Evolutionary conservation across 1,140 invertebrate species (phyloP).

Genomic region (Aphaenogaster rudis): DNA sequence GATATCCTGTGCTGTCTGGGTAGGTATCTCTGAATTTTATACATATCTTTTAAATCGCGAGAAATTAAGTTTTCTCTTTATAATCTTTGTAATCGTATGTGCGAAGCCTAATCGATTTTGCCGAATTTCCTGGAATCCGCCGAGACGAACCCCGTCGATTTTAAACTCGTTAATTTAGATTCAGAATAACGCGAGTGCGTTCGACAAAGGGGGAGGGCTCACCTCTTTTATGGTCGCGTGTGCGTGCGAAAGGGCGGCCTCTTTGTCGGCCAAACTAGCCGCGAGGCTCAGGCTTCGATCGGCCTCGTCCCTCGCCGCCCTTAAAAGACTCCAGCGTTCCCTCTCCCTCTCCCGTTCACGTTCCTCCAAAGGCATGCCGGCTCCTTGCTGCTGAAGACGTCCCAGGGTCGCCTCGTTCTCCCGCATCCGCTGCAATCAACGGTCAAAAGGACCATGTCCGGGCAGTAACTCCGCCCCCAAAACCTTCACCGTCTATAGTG

Average conservation of each 20-base stretch:
- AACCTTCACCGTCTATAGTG: conserved; percentile 71
- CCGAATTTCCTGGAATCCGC: neutral
- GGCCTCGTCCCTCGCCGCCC: conserved; percentile 95
- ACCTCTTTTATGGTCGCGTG: conserved; percentile 94
- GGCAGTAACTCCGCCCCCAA: conserved; percentile 84
- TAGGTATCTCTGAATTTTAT: neutral
- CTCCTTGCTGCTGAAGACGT: conserved; percentile 86
- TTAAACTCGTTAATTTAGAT: conserved; percentile 41
- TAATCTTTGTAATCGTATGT: neutral
- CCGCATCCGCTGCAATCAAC: conserved; percentile 90
- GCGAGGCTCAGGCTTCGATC: conserved; percentile 95
- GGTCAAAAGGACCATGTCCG: conserved; percentile 88
- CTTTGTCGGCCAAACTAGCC: conserved; percentile 94
- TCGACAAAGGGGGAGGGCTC: conserved; percentile 20
- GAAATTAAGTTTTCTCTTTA: neutral
- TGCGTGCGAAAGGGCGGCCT: conserved; percentile 94
- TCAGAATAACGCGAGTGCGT: neutral
- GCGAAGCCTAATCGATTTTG: neutral
- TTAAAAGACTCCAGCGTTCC: conserved; percentile 95
- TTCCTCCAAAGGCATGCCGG: conserved; percentile 87
- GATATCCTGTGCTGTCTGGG: too few species aligned
- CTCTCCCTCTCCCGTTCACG: conserved; percentile 93
- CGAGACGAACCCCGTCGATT: neutral
- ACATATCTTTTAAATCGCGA: neutral
- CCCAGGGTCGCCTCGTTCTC: conserved; percentile 92